Evolutionary conservation across 2,888 invertebrate genomes (phyloP), one percentile per base, ranked within the genome.

Genomic region (Resseliella maxima): DNA sequence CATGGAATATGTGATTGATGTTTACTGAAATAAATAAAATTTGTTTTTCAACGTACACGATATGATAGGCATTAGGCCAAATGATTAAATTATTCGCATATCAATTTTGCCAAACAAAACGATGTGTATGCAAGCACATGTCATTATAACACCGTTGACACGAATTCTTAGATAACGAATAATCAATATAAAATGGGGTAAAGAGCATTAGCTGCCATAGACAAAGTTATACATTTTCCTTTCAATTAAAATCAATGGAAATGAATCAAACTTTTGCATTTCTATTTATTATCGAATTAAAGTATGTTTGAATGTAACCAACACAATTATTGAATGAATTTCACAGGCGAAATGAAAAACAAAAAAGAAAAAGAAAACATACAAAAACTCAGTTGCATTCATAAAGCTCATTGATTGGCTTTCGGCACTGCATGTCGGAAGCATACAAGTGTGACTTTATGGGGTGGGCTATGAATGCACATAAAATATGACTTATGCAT

Each of bases 401-500:
- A 6, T 24, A 24, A 50, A 18, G 31, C 72, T 72, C 31, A 72
- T 72, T 72, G 72, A 72, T 27, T n/a, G 72, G 35, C 72, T 72
- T 5, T 72, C 31, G 72, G 72, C 15, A 72, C 31, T 35, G 72
- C 31, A 72, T 21, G 35, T 72, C 31, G 31, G 72, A 72, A 72
- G 31, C 31, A 15, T 31, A 31, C 72, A 35, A 72, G 72, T 72
- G 72, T 72, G 31, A 72, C 35, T 31, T 72, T 35, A 35, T 27
- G 27, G 15, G n/a, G 35, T 8, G 24, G 59, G 27, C 1, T 72
- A 0, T n/a, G 24, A 59, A 72, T 31, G 31, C 35, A 18, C 35
- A 72, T 72, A 72, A 31, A 72, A 31, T 72, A 72, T 72, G 72
- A 72, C 31, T 31, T 72, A 27, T 72, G 31, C 59, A 27, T 59